Percentiles rank a stretch among this genome's conserved stretches.
phyloP scores from a whole-genome alignment of 2,113 vertebrate species.

The Calidris pugnax region DNA sequence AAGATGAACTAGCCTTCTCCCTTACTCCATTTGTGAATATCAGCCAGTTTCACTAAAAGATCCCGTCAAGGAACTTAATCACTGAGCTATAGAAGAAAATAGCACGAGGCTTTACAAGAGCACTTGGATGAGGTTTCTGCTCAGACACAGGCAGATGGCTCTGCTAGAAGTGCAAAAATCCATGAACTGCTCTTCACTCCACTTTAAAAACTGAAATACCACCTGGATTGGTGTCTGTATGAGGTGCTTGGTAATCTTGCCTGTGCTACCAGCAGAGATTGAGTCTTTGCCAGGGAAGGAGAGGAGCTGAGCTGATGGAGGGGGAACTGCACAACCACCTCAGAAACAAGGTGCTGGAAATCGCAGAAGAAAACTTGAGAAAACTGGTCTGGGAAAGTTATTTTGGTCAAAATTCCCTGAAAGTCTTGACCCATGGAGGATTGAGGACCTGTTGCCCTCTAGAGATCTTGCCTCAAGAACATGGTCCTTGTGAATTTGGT shows the following conservation, averaged over 20 bases:
- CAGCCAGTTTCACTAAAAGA: neutral
- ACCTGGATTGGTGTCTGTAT: neutral
- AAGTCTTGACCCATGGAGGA: neutral
- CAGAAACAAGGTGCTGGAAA: neutral
- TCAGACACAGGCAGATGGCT: constrained; percentile 8
- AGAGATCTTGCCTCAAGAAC: neutral
- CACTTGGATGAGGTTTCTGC: neutral
- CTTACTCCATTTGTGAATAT: neutral
- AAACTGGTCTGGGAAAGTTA: neutral
- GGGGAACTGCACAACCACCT: neutral
- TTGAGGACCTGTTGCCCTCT: neutral
- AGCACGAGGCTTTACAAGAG: neutral
- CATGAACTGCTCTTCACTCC: neutral
- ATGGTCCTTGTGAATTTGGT: neutral
- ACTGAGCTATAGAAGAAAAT: neutral
- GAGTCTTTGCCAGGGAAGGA: neutral
- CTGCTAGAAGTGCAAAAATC: constrained; percentile 2
- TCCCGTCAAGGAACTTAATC: neutral
- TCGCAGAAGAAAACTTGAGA: neutral
- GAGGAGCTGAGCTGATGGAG: neutral
- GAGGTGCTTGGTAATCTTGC: neutral
- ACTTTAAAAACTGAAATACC: neutral
- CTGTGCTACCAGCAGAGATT: neutral
- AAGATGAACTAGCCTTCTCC: neutral
- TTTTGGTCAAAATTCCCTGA: neutral